phyloP scores from a whole-genome alignment of 2,113 vertebrate species.

The Amblyopsis rosae region DNA sequence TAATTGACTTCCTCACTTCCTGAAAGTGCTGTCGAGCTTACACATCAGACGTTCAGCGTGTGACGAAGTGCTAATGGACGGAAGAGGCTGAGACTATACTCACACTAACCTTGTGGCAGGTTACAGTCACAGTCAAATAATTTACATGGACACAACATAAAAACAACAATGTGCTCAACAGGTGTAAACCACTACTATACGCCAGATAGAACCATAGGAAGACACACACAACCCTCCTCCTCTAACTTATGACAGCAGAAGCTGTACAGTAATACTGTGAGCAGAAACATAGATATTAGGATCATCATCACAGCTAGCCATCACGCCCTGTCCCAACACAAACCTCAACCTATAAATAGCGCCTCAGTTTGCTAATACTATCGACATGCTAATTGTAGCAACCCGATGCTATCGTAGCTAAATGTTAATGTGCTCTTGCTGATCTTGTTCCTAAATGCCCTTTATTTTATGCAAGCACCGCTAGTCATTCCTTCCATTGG shows the following conservation, averaged over 20 bases:
- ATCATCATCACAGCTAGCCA: constrained; percentile 49
- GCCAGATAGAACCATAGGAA: constrained; percentile 4
- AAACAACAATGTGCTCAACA: neutral
- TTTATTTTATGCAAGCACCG: too few relatives aligned
- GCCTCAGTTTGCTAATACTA: constrained; percentile 30
- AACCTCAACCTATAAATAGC: constrained; percentile 54
- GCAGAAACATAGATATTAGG: constrained; percentile 58
- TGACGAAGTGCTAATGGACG: too few relatives aligned
- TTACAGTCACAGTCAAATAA: too few relatives aligned
- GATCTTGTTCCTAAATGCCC: too few relatives aligned
- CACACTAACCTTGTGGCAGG: too few relatives aligned
- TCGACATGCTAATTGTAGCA: constrained; percentile 38
- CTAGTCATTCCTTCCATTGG: too few relatives aligned
- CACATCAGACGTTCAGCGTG: too few relatives aligned
- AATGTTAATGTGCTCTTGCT: neutral
- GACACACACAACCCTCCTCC: constrained; percentile 38
- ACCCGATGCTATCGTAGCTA: neutral
- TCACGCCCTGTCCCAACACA: constrained; percentile 50
- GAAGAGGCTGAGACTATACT: too few relatives aligned
- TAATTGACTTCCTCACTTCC: too few relatives aligned
- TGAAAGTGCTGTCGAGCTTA: too few relatives aligned
- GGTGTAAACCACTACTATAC: too few relatives aligned
- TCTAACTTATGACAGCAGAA: constrained; percentile 24
- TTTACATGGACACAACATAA: neutral
- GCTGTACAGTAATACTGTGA: constrained; percentile 12